Base-by-base conservation (phyloP, 2,113 vertebrate species). In the Pedionomus torquatus region DNA sequence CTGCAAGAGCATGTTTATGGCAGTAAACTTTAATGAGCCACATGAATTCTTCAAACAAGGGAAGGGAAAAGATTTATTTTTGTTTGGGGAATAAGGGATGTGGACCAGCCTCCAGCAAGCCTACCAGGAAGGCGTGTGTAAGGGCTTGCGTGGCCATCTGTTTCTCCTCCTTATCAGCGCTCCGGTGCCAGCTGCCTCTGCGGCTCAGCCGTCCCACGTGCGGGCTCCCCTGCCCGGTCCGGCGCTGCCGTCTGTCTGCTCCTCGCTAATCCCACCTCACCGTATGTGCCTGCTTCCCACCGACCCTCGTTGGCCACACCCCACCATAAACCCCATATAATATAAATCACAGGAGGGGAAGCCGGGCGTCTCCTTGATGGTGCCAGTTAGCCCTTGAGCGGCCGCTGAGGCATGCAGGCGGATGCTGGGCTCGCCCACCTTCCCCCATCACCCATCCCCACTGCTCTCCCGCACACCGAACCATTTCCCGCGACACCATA, bases 121-220 rank as follows among this genome's bases (percentile, higher is more conserved):
- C 95, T 93, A 94, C 85, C 88, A 95, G 91, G 80, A 96, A 97
- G 95, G 91, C 83, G 54, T 92, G 83, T 95, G 93, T 95, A 95
- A 93, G 95, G 95, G 89, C 83, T 96, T 87, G 76, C 31, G 4
- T 66, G 91, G 80, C 96, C 96, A 97, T 95, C 94, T 96, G 96
- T 92, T 93, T 96, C 93, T 95, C 83, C 94, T 97, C 91, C 89
- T 92, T 95, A 96, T 95, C 83, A 92, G 86, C 11, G 2, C 91
- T 95, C 76, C 3, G 0, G 72, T 96, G 94, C 95, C 95, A 96
- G 94, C 95, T 93, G 95, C 95, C 91, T 96, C 86, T 95, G 91
- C 9, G 90, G 94, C 94, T 93, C 78, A 93, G 94, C 94, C 8
- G 7, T 81, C 91, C 80, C 91, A 87, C 28, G 4, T 92, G 96